Conservation (phyloP, 1,140 invertebrate species). For the Orussus abietinus region DNA sequence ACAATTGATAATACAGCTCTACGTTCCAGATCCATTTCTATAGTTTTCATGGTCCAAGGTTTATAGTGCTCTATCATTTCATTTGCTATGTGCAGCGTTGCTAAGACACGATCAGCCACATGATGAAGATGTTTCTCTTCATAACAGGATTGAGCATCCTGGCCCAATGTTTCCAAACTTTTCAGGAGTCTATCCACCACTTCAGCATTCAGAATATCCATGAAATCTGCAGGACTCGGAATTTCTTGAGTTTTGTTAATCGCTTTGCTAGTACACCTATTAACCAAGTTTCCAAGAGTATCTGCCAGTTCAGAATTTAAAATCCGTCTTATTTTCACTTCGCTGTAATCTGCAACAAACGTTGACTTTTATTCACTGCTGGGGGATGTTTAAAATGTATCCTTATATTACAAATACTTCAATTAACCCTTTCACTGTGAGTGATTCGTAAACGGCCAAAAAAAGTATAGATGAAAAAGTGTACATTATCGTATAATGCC, state of each 20-base stretch:
- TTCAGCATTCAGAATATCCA: slow-evolving; percentile 57
- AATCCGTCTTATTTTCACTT: slow-evolving; percentile 69
- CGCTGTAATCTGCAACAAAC: slow-evolving; percentile 76
- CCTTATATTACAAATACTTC: too few relatives aligned
- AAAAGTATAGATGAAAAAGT: too few relatives aligned
- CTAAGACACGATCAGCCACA: slow-evolving; percentile 75
- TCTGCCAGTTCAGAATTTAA: slow-evolving; percentile 91
- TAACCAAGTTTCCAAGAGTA: slow-evolving; percentile 88
- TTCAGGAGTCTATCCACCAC: slow-evolving; percentile 58
- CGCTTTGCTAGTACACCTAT: slow-evolving; percentile 68
- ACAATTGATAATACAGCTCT: slow-evolving; percentile 74
- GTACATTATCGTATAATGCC: too few relatives aligned
- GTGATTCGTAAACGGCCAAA: too few relatives aligned
- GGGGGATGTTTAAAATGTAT: too few relatives aligned
- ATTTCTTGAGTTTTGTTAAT: slow-evolving; percentile 78
- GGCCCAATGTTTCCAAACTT: slow-evolving; percentile 50
- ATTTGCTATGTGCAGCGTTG: slow-evolving; percentile 73
- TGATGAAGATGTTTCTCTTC: slow-evolving; percentile 78
- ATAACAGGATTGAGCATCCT: slow-evolving; percentile 65
- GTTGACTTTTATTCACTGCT: too few relatives aligned
- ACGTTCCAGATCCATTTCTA: slow-evolving; percentile 55
- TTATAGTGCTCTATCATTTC: slow-evolving; percentile 78
- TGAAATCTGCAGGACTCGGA: slow-evolving; percentile 55
- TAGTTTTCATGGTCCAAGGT: slow-evolving; percentile 82
- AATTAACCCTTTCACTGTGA: too few relatives aligned